A percentile compares a stretch with the other conserved stretches of the same genome.
phyloP scores from a whole-genome alignment of 2,797 vertebrate species.

The Aldrovandia affinis region DNA sequence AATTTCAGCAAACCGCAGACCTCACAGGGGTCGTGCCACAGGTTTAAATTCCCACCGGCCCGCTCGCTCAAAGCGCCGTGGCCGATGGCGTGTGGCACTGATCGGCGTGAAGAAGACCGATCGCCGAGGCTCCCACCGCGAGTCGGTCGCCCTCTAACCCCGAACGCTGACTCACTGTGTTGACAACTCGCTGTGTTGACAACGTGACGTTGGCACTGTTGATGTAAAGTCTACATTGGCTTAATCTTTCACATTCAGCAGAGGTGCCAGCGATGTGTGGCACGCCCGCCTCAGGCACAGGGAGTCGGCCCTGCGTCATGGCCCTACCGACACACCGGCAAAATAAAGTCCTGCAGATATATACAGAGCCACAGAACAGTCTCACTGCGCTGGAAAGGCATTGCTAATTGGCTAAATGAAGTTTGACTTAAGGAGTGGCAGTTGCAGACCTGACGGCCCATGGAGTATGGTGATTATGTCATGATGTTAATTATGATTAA shows the following conservation, averaged over 20 bases:
- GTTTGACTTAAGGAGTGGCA: neutral
- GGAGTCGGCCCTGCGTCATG: neutral
- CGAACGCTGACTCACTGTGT: too few relatives aligned
- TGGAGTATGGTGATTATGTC: neutral
- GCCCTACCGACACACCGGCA: neutral
- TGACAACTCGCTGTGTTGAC: neutral
- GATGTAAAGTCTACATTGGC: neutral
- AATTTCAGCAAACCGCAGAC: neutral
- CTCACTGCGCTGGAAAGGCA: constrained; percentile 14
- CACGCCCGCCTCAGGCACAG: neutral
- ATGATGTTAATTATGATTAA: neutral
- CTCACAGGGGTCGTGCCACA: neutral
- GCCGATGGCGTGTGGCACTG: neutral
- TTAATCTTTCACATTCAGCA: neutral
- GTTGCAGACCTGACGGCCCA: neutral
- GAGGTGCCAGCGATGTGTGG: neutral
- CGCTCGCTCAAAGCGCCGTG: neutral
- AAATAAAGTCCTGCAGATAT: neutral
- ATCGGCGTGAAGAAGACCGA: neutral
- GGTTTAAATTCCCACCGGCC: neutral
- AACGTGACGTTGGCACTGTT: neutral
- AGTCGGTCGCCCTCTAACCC: too few relatives aligned
- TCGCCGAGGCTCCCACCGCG: neutral
- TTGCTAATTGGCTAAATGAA: constrained; percentile 39
- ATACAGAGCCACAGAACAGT: constrained; percentile 38